Base-by-base conservation (phyloP, 1,140 invertebrate species). In the Tetramorium simillimum region DNA sequence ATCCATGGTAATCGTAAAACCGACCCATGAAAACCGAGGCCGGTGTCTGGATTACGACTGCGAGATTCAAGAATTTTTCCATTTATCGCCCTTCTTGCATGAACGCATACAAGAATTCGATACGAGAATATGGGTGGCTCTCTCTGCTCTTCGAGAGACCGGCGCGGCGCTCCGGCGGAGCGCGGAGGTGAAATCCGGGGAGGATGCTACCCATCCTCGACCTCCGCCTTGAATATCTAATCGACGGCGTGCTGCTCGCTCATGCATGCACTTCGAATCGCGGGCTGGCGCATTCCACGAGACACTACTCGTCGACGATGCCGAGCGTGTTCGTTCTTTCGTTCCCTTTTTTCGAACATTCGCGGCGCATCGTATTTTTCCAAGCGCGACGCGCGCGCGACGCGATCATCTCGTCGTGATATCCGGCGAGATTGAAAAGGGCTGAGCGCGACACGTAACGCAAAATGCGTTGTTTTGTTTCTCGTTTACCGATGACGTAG, bases 41-140 rank as follows among this genome's bases (percentile, higher is more conserved):
- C 91, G 90, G 87, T 88, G 87, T 72, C 90, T 87, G 92, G 92
- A 95, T 94, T 94, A 94, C 94, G 92, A 94, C 92, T 94, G 93
- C 92, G 90, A 91, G 93, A 93, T 93, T 93, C 92, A 94, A 95
- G 95, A 95, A 95, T 95, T 95, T 95, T 95, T 94, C 94, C 95
- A 95, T 95, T 95, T 95, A 95, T 94, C 94, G 94, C 91, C 91
- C 87, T 89, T 93, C 92, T 93, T 94, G 93, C 93, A 94, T 93
- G 93, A 94, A 91, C 92, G 94, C 94, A 92, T 94, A 92, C 93
- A 92, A 94, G 92, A 94, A 94, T 94, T 93, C 93, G 91, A 93
- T 93, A 92, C 91, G 90, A 89, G 92, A 93, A 94, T 94, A 93
- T 93, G 92, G 91, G 89, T 91, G 86, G 72, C 49, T 56, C 58